These are phyloP conservation scores for Lochmaea capreae DNA, from an alignment of 2,888 invertebrate genomes.

Conservation along the genomic window DNA sequence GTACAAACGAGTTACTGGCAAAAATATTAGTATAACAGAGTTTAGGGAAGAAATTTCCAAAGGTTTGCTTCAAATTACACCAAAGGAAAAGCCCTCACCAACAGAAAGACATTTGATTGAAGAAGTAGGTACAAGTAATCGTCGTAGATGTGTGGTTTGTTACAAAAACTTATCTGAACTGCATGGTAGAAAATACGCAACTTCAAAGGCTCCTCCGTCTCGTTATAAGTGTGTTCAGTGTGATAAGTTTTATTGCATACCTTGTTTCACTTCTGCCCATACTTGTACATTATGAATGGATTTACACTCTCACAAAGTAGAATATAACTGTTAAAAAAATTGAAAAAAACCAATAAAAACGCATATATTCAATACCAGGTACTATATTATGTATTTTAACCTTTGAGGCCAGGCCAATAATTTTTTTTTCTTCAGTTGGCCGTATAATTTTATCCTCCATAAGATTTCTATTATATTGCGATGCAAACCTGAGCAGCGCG, in stretches of 20 bases:
- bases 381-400: no score
- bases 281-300: not conserved
- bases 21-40: not conserved
- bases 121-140: not conserved
- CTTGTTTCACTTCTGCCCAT: constrained; percentile 2
- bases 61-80: not conserved
- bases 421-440: no score
- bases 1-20: no score
- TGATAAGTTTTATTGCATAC: constrained; percentile 4
- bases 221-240: not conserved
- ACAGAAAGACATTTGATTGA: not conserved
- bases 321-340: no score
- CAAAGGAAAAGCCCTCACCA: constrained; percentile 3
- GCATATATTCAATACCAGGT: no score
- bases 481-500: no score
- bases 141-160: constrained; percentile 1
- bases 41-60: constrained; percentile 11
- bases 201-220: not conserved
- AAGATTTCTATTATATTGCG: no score
- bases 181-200: constrained; percentile 2
- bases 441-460: no score
- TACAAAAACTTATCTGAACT: not conserved
- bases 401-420: no score
- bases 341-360: no score
- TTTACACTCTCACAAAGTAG: no score